phyloP scores from a whole-genome alignment of 2,797 vertebrate genomes.

The Phalanger gymnotis region DNA sequence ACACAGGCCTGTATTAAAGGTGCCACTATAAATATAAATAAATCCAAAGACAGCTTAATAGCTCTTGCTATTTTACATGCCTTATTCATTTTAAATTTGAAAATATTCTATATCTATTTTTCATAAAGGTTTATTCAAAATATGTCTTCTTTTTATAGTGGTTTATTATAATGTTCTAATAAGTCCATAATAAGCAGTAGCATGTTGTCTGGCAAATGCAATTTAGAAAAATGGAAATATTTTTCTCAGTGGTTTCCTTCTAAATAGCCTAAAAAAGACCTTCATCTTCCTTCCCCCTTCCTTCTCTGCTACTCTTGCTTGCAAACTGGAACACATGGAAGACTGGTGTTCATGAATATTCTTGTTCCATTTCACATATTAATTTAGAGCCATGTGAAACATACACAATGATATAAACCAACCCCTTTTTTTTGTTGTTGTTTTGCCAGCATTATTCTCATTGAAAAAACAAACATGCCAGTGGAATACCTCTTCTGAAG shows the following conservation, averaged over 20 bases:
- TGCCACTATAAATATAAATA: no score
- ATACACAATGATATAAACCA: background rate
- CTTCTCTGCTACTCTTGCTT: constrained; percentile 8
- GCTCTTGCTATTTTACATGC: no score
- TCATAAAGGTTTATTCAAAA: no score
- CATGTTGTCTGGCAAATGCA: background rate
- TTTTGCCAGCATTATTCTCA: background rate
- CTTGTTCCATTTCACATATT: background rate
- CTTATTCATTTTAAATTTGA: no score
- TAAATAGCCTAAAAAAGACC: background rate
- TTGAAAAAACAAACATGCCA: background rate
- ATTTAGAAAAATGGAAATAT: constrained; percentile 35
- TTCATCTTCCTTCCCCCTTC: background rate
- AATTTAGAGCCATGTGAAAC: background rate
- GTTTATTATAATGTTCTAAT: background rate
- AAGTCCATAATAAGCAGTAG: constrained; percentile 17
- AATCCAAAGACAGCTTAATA: no score
- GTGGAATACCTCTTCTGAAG: background rate
- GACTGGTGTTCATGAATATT: background rate
- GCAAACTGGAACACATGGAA: constrained; percentile 11
- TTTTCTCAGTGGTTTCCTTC: constrained; percentile 30
- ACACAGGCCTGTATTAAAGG: no score
- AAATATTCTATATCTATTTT: no score
- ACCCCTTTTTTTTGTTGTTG: background rate
- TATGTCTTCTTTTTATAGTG: background rate